Evolutionary conservation across 2,888 invertebrate species (phyloP).

Genomic region (Entomobrya proxima): DNA sequence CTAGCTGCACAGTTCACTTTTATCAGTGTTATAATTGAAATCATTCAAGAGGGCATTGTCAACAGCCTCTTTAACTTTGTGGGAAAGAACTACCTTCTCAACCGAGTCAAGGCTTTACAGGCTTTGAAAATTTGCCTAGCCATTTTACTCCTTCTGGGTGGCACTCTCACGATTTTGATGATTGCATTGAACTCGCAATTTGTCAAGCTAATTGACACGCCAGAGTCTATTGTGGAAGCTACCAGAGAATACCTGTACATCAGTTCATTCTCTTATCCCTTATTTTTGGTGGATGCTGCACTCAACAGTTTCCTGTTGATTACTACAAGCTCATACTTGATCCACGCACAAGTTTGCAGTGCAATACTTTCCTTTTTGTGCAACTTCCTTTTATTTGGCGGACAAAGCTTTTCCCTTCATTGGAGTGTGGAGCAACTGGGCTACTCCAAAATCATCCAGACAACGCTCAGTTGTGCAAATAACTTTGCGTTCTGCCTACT

Average conservation of each 20-base stretch:
- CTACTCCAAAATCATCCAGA: constrained; percentile 67
- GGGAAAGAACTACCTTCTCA: constrained; percentile 63
- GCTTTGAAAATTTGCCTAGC: constrained; percentile 66
- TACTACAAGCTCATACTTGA: constrained; percentile 60
- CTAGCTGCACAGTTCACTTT: constrained; percentile 68
- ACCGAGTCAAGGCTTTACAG: constrained; percentile 56
- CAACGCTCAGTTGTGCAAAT: constrained; percentile 20
- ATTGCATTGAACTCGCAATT: constrained; percentile 58
- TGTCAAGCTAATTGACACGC: constrained; percentile 69
- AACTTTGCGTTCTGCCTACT: constrained; percentile 61
- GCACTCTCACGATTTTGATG: constrained; percentile 49
- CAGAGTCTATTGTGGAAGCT: constrained; percentile 60
- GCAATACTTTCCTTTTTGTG: constrained; percentile 57
- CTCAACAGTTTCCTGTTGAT: constrained; percentile 65
- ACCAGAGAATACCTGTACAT: constrained; percentile 65
- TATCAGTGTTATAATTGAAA: constrained; percentile 64
- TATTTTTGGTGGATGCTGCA: constrained; percentile 57
- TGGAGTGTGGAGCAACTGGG: constrained; percentile 70
- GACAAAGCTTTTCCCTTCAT: constrained; percentile 55
- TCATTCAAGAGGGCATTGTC: constrained; percentile 70
- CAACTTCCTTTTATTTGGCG: constrained; percentile 69
- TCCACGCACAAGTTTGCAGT: constrained; percentile 58
- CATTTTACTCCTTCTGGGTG: constrained; percentile 48
- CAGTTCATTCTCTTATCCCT: constrained; percentile 69
- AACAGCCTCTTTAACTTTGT: constrained; percentile 70